Base-by-base conservation (phyloP, 1,140 invertebrate genomes). In the Cylas formicarius region DNA sequence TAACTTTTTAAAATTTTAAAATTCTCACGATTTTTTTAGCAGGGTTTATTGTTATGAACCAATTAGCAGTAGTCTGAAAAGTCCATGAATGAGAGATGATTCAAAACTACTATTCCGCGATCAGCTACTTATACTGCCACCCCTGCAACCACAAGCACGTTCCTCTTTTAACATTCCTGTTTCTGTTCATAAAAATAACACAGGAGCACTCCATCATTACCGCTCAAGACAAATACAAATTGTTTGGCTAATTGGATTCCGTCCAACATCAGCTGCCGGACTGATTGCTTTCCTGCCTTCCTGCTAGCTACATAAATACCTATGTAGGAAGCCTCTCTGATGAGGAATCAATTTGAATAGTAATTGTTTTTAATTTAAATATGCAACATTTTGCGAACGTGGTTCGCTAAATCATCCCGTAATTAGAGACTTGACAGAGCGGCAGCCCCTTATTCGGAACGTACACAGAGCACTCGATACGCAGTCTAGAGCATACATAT, bases 291-390 rank as follows among this genome's bases (percentile, higher is more conserved):
- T 36, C 43, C 27, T 9, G 10, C 43, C 43, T 45, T 34, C 13
- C 23, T 19, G 24, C 4, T 14, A 21, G 26, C 18, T 29, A 37
- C 26, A 45, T 45, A 45, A 45, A 45, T 45, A 45, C 28, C 24
- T 29, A 45, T 45, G 42, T 44, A 44, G 43, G 43, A 45, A 45
- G 43, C 43, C n/a, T 37, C 22, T 31, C 43, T 36, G 32, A 40
- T 47, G 23, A 42, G 32, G 52, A 54, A 43, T 54, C 40, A 51
- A 54, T 50, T 54, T 54, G 26, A 54, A 51, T 54, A 45, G 51
- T 54, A 54, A 54, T 51, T 42, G 40, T 51, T 43, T 47, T 54
- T 42, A 51, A 54, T 54, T 51, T 51, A 45, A 50, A 54, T 48
- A 50, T 42, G 40, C 44, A 48, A 35, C 33, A 43, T 35, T 40